These are phyloP conservation scores for Paraescarpia echinospica DNA, from an alignment of 1,140 invertebrate genomes.

Conservation along the genomic window DNA sequence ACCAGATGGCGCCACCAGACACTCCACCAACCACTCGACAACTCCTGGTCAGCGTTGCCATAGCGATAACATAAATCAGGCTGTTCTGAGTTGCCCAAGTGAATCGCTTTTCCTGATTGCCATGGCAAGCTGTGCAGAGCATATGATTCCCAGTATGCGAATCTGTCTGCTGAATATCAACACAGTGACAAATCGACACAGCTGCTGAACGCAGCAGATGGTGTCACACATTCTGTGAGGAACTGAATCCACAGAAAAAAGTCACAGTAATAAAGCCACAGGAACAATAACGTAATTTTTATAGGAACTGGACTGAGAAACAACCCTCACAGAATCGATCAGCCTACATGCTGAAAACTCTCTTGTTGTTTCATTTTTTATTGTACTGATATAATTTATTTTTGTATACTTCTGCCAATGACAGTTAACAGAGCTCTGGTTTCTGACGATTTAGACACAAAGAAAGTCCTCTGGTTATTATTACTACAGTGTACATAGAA, in stretches of 20 bases:
- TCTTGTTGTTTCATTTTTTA: too few species aligned
- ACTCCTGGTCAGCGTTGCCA: neutral
- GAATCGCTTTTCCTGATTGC: neutral
- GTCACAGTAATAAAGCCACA: neutral
- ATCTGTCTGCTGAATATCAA: neutral
- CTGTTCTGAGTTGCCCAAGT: neutral
- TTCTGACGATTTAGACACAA: too few species aligned
- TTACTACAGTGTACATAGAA: too few species aligned
- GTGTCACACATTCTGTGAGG: neutral
- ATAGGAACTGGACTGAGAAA: neutral
- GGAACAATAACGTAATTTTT: neutral
- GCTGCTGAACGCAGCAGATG: neutral
- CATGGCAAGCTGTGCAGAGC: neutral
- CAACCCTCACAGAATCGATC: too few species aligned
- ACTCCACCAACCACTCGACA: neutral
- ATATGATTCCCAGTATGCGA: neutral
- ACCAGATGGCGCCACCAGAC: neutral
- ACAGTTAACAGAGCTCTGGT: too few species aligned
- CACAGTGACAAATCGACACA: neutral
- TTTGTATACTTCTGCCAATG: too few species aligned
- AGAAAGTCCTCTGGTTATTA: too few species aligned
- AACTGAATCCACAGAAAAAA: neutral
- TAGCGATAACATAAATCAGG: neutral
- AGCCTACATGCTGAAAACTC: too few species aligned
- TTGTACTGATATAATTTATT: too few species aligned